A percentile compares a stretch with the other conserved stretches of the same genome.
These are phyloP conservation scores for Asarcornis scutulata DNA, from an alignment of 2,113 vertebrate species.

Conservation along the genomic window DNA sequence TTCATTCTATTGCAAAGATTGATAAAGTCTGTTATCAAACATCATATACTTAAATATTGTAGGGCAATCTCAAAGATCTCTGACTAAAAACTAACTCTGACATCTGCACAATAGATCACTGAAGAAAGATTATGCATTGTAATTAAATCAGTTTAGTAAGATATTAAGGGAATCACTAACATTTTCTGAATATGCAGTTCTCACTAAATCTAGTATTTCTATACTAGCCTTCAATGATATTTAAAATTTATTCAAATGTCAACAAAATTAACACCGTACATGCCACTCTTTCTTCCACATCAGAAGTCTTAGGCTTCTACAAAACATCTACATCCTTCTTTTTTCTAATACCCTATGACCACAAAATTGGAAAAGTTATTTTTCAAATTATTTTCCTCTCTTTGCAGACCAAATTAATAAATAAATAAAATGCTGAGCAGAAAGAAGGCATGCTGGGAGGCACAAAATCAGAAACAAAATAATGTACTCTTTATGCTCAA, in stretches of 20 bases:
- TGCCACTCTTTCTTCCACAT: not conserved
- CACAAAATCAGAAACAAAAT: not conserved
- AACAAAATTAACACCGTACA: not conserved
- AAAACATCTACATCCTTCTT: rapidly evolving
- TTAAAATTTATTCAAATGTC: not conserved
- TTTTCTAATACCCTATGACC: not conserved
- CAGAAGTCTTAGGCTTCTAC: not conserved
- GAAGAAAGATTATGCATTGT: not conserved
- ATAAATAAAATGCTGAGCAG: not conserved
- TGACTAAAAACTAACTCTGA: not conserved
- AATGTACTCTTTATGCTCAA: not conserved
- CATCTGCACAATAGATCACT: not conserved
- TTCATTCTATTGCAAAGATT: not conserved
- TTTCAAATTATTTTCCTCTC: not conserved
- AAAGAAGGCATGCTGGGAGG: rapidly evolving
- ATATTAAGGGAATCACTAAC: not conserved
- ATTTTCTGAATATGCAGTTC: not conserved
- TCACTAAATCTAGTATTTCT: not conserved
- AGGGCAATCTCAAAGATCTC: not conserved
- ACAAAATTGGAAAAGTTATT: not conserved
- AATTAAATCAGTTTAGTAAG: not conserved
- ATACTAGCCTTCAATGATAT: not conserved
- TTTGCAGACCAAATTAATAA: not conserved
- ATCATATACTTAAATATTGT: not conserved
- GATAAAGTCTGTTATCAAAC: not conserved